Percentiles rank a stretch among this genome's conserved stretches.
phyloP scores from a whole-genome alignment of 2,113 vertebrate species.

The Arenaria interpres region DNA sequence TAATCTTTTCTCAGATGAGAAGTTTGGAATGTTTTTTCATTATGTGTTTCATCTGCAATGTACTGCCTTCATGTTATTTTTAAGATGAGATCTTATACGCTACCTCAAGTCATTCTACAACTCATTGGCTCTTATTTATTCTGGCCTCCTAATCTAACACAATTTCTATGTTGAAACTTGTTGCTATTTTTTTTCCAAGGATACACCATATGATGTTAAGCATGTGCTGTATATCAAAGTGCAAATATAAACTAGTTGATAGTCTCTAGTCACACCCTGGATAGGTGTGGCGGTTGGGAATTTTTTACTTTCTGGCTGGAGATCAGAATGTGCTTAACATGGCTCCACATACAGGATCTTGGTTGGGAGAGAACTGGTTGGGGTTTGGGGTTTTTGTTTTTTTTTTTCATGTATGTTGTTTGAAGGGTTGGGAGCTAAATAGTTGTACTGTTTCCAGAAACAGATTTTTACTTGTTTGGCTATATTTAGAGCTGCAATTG shows the following conservation, averaged over 20 bases:
- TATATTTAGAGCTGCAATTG: conserved; percentile 41
- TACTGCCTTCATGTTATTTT: conserved; percentile 44
- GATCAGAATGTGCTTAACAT: conserved; percentile 53
- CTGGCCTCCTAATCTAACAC: conserved; percentile 58
- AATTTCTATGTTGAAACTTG: conserved; percentile 68
- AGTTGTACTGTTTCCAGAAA: conserved; percentile 53
- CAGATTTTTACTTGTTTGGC: conserved; percentile 52
- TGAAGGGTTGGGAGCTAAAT: conserved; percentile 27
- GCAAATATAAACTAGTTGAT: conserved; percentile 66
- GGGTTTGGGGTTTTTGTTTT: not conserved
- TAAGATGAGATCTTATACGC: conserved; percentile 41
- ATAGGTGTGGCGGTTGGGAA: conserved; percentile 67
- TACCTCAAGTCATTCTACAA: conserved; percentile 52
- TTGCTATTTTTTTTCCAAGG: conserved; percentile 66
- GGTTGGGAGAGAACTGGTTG: not conserved
- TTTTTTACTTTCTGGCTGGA: conserved; percentile 61
- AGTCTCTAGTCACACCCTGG: conserved; percentile 63
- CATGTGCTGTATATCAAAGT: conserved; percentile 63
- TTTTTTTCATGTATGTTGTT: not conserved
- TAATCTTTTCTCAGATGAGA: conserved; percentile 46
- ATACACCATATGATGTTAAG: conserved; percentile 63
- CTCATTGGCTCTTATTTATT: conserved; percentile 54
- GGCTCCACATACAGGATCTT: conserved; percentile 19
- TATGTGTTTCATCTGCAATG: conserved; percentile 48
- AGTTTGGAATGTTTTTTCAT: conserved; percentile 50